Evolutionary conservation across 2,888 invertebrate genomes (phyloP), one percentile per base, ranked within the genome.

Genomic region (Ariolimax columbianus): DNA sequence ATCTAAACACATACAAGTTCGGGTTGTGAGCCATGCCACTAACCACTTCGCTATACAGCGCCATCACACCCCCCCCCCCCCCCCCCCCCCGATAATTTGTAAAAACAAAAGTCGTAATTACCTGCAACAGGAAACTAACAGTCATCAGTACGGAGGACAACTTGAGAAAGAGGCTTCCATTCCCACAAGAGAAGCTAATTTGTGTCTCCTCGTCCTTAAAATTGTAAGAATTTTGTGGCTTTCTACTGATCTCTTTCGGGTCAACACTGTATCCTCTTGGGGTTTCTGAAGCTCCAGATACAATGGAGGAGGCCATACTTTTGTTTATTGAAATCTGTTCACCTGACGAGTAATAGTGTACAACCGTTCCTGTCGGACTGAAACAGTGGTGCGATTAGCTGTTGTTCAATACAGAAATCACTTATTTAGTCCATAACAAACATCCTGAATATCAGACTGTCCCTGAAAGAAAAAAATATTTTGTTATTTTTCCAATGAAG

Each of bases 71-170:
- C n/a, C n/a, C n/a, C n/a, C n/a, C n/a, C n/a, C n/a, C n/a, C n/a
- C n/a, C n/a, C n/a, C n/a, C n/a, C n/a, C n/a, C n/a, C n/a, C n/a
- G n/a, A n/a, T n/a, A n/a, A n/a, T n/a, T n/a, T n/a, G n/a, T 17
- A 59, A n/a, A 43, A 26, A 11, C 73, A 30, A 63, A 23, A 59
- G 30, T 43, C n/a, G n/a, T n/a, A n/a, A n/a, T n/a, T 63, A 84
- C 84, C 84, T 84, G 84, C 33, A 84, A 47, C 14, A 84, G 0
- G 47, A 68, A 79, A 38, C 84, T 84, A 23, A 84, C n/a, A n/a
- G 72, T 19, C 72, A 84, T 36, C 38, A 84, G 36, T 19, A 63
- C 78, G 30, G 79, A 79, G 33, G 84, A 84, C 51, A 84, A 33
- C 66, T 84, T 84, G 72, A 84, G 84, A 33, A 79, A 73, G 1